Percentiles rank a stretch among this genome's conserved stretches.
These are phyloP conservation scores for Drosophila atripex DNA, from an alignment of 2,888 invertebrate species.

Conservation along the genomic window DNA sequence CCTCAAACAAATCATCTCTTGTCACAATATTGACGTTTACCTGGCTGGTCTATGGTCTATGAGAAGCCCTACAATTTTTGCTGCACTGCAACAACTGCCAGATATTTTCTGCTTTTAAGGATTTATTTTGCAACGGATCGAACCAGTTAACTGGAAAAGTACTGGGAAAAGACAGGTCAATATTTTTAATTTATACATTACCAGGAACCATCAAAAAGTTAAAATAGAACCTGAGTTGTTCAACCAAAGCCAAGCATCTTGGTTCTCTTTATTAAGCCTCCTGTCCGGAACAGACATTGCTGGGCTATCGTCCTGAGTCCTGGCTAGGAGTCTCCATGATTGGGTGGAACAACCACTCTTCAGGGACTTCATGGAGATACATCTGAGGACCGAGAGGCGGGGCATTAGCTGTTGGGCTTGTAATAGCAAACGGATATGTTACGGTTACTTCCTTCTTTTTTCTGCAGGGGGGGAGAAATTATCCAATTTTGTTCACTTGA, in stretches of 20 bases:
- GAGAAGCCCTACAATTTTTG: not conserved
- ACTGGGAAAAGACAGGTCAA: slow-evolving; percentile 9
- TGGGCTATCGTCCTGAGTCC: slow-evolving; percentile 22
- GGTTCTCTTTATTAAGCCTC: slow-evolving; percentile 38
- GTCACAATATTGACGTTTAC: slow-evolving; percentile 71
- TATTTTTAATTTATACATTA: slow-evolving; percentile 7
- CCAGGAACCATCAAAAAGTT: slow-evolving; percentile 22
- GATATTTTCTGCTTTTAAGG: not conserved
- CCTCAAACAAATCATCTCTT: slow-evolving; percentile 68
- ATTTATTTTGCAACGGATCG: not conserved
- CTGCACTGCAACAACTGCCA: not conserved
- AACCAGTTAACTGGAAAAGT: slow-evolving; percentile 7
- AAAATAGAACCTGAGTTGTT: slow-evolving; percentile 18
- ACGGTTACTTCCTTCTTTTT: slow-evolving; percentile 31
- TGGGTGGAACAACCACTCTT: slow-evolving; percentile 21
- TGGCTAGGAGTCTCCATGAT: slow-evolving; percentile 25
- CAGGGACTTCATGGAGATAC: slow-evolving; percentile 20
- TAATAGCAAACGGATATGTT: slow-evolving; percentile 43
- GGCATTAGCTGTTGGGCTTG: slow-evolving; percentile 11
- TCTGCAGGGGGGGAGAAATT: slow-evolving; percentile 43
- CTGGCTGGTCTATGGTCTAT: slow-evolving; percentile 6
- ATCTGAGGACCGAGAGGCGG: slow-evolving; percentile 1
- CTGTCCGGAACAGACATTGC: slow-evolving; percentile 44
- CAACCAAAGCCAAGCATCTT: slow-evolving; percentile 24
- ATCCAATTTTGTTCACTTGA: slow-evolving; percentile 70